Conservation (phyloP, 2,797 vertebrate species). For the Acridotheres tristis region DNA sequence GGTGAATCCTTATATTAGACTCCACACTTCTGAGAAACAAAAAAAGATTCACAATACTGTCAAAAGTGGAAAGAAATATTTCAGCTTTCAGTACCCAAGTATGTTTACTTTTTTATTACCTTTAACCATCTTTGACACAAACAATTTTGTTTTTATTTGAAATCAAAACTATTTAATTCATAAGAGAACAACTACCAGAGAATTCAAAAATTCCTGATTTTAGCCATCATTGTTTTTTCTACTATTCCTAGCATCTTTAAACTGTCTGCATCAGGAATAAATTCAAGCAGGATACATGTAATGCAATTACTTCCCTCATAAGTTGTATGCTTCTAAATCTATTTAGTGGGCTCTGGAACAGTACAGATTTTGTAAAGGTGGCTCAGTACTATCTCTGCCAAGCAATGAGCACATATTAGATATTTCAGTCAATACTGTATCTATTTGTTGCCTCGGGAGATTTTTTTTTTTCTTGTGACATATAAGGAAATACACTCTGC, state of each 20-base stretch:
- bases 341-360: constrained; percentile 11
- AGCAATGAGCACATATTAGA: not conserved
- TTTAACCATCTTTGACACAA: not conserved
- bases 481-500: not conserved
- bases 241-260: not conserved
- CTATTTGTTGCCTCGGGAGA: not conserved
- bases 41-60: not conserved
- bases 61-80: not conserved
- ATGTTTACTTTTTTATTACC: not conserved
- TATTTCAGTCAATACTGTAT: not conserved
- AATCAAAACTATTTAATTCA: not conserved
- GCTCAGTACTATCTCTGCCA: not conserved
- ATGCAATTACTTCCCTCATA: not conserved
- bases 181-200: not conserved
- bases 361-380: not conserved
- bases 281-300: not conserved
- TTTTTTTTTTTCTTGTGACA: not conserved
- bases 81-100: not conserved
- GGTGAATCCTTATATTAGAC: not conserved
- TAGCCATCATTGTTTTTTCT: not conserved
- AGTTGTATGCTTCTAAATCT: not conserved
- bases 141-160: not conserved
- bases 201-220: not conserved
- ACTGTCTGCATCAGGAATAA: not conserved
- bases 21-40: not conserved